These are phyloP conservation scores for Theonella swinhoei DNA, from an alignment of 37 sponge, comb jelly and placozoan genomes.

Conservation along the genomic window DNA sequence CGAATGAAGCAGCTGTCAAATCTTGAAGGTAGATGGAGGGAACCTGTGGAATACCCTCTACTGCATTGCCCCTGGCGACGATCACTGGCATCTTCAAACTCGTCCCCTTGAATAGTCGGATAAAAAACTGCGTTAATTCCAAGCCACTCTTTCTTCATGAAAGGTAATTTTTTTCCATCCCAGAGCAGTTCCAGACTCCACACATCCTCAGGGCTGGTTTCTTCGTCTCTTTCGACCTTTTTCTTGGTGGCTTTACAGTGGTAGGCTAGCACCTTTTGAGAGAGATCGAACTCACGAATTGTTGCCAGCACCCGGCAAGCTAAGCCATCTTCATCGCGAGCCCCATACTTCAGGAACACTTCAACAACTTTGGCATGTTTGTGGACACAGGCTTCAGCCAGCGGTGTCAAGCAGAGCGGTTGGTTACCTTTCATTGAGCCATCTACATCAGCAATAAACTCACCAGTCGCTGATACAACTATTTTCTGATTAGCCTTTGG, in stretches of 20 bases:
- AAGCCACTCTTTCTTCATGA: constrained; percentile 23
- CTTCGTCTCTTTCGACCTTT: background rate
- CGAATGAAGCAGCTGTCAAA: constrained; percentile 1
- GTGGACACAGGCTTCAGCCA: constrained; percentile 47
- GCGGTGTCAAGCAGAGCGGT: constrained; percentile 26
- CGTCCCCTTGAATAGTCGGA: background rate
- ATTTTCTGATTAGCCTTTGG: background rate
- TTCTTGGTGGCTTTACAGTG: background rate
- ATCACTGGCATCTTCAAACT: background rate
- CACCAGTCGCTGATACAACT: background rate
- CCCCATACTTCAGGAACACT: constrained; percentile 21
- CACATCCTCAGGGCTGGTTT: background rate
- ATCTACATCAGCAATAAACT: background rate
- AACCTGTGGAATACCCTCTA: background rate
- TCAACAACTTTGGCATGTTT: constrained; percentile 1
- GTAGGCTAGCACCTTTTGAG: constrained; percentile 15
- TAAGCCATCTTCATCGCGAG: constrained; percentile 15
- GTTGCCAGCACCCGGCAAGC: constrained; percentile 6
- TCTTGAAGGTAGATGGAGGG: background rate
- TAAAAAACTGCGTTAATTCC: background rate
- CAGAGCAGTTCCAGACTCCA: constrained; percentile 24
- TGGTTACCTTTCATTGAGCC: background rate
- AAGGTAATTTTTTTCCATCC: constrained; percentile 1
- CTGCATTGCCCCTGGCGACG: background rate
- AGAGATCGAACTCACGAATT: background rate